Base-by-base conservation (phyloP, 23 tunicate species). In the Halocynthia roretzi region DNA sequence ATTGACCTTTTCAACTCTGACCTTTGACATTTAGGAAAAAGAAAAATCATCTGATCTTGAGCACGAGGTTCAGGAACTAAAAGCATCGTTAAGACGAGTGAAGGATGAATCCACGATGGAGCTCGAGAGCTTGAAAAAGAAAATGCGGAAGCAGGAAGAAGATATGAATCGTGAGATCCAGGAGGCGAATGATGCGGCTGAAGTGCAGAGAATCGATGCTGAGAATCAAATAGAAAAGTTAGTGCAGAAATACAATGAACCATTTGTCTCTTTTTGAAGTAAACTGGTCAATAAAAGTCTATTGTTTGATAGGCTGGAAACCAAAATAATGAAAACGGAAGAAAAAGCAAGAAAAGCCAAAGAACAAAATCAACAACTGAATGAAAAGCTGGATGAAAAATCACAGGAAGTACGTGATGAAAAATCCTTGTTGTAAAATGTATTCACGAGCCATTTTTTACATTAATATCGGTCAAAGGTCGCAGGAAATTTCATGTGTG, bases 61-160 rank as follows among this genome's bases (percentile, higher is more conserved):
- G 75, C 84, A 72, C 7, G 95, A 83, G 52, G 17, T 83, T 22
- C 81, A 83, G 71, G 84, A 83, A 58, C 17, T 82, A 1, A 86
- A 69, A 49, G 50, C 78, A 0, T 71, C 67, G 6, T 71, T 82
- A 10, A 68, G 62, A 14, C 82, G 62, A 48, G 81, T 69, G 6
- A 68, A 75, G 52, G 77, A 76, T 14, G 75, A 60, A 44, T 64
- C 82, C 7, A 61, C 54, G 78, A 50, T 54, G 10, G 78, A 74
- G 19, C 10, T 74, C 17, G 56, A 49, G 19, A 20, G n/a, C 18
- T 50, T 88, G n/a, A 83, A 74, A 52, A 55, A 8, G 66, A 58
- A 62, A 17, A 72, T 78, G 77, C 64, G 71, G 84, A 19, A 56
- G 49, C 74, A 83, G 9, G 84, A 83, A 50, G 66, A 83, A 7